Evolutionary conservation across 2,797 vertebrate species (phyloP).

Genomic region (Malurus splendens): DNA sequence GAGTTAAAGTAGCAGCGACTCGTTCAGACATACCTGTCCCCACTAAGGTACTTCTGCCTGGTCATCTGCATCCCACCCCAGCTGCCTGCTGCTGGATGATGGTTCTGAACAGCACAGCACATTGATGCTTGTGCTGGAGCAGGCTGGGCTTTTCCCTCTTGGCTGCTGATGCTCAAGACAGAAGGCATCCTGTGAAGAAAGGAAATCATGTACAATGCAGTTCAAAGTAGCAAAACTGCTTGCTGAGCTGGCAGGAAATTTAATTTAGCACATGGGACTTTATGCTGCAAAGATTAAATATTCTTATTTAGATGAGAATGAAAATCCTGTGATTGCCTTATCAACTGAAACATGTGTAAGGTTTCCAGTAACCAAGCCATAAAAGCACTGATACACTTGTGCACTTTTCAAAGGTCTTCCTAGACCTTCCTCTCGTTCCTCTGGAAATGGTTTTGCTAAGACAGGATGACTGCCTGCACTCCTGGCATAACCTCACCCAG

Average conservation of each 20-base stretch:
- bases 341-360: constrained; percentile 20
- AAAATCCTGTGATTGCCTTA: constrained; percentile 33
- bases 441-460: neutral
- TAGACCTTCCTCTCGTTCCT: neutral
- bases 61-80: neutral
- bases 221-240: constrained; percentile 51
- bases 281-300: constrained; percentile 38
- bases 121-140: neutral
- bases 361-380: constrained; percentile 17
- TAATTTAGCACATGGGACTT: constrained; percentile 31
- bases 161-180: neutral
- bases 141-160: neutral
- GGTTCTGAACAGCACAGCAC: neutral
- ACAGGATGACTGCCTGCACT: neutral
- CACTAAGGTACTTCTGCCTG: neutral
- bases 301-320: constrained; percentile 27
- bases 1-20: neutral
- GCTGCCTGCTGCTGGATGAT: neutral
- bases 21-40: neutral
- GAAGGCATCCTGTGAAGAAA: constrained; percentile 46
- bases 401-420: constrained; percentile 6
- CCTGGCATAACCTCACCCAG: neutral
- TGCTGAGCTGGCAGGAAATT: constrained; percentile 54
- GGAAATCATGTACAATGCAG: constrained; percentile 42
- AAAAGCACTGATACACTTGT: constrained; percentile 8